These are phyloP conservation scores for Cheilosia vernalis DNA, from an alignment of 2,888 invertebrate genomes.

Conservation along the genomic window DNA sequence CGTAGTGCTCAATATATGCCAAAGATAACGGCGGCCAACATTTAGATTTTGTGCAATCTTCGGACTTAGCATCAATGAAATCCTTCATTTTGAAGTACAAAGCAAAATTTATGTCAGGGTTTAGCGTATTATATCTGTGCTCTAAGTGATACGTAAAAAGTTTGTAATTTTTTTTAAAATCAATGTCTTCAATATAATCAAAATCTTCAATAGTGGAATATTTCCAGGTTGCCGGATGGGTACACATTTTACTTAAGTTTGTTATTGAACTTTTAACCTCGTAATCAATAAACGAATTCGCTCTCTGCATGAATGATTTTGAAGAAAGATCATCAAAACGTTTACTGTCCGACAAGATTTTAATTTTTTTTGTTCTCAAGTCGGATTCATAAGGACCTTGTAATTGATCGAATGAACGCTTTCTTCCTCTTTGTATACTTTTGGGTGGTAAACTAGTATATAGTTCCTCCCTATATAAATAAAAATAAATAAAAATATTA, in stretches of 20 bases:
- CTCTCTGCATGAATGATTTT: constrained; percentile 23
- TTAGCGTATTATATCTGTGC: constrained; percentile 81
- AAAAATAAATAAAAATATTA: neutral
- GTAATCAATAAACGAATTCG: neutral
- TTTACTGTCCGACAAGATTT: constrained; percentile 78
- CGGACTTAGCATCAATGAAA: constrained; percentile 77
- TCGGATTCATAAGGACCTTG: constrained; percentile 78
- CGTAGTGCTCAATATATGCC: constrained; percentile 80
- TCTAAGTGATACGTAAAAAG: constrained; percentile 81
- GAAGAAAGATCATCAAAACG: constrained; percentile 76
- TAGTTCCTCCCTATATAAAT: neutral
- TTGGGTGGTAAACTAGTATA: neutral
- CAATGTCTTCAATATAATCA: constrained; percentile 80
- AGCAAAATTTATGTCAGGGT: constrained; percentile 80
- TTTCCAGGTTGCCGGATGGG: constrained; percentile 79
- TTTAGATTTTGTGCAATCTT: constrained; percentile 31
- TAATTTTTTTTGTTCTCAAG: constrained; percentile 78
- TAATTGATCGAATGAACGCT: constrained; percentile 77
- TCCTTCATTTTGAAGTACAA: constrained; percentile 81
- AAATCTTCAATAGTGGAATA: constrained; percentile 80
- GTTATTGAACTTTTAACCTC: neutral
- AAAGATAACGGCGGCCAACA: constrained; percentile 78
- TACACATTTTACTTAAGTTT: constrained; percentile 17
- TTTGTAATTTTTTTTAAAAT: constrained; percentile 81
- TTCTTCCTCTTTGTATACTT: constrained; percentile 76